Conservation (phyloP, 2,888 invertebrate species). For the Eumacrocentrus americanus region DNA sequence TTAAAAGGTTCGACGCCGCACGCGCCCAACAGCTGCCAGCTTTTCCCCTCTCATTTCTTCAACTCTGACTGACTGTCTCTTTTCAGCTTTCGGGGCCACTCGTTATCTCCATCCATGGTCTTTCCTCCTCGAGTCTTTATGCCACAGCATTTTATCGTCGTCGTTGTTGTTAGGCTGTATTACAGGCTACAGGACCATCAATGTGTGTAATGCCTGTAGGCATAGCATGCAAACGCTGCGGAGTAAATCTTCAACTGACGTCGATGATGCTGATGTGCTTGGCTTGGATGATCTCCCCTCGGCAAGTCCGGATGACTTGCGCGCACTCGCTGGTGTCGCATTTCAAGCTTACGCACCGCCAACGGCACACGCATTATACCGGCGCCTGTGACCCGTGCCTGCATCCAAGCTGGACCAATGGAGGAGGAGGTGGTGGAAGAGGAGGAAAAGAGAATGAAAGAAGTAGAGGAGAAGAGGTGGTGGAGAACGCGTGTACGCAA, state of each 20-base stretch:
- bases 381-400: constrained; percentile 26
- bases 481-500: constrained; percentile 7
- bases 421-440: background rate
- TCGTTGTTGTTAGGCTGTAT: background rate
- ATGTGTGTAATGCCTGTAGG: background rate
- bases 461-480: background rate
- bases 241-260: constrained; percentile 1
- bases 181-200: background rate
- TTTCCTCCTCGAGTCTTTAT: background rate
- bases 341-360: constrained; percentile 41
- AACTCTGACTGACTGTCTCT: constrained; percentile 1
- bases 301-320: constrained; percentile 36
- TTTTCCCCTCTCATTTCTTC: constrained; percentile 22
- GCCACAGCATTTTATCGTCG: background rate
- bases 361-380: constrained; percentile 33
- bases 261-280: background rate
- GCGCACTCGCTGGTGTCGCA: constrained; percentile 39
- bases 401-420: background rate
- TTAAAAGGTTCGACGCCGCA: constrained; percentile 62
- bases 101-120: background rate
- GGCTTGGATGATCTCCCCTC: constrained; percentile 30
- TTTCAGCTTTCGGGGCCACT: background rate
- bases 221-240: background rate
- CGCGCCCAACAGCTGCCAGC: constrained; percentile 60
- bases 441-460: background rate